Evolutionary conservation across 2,113 vertebrate species (phyloP).

Genomic region (Scopus umbretta): DNA sequence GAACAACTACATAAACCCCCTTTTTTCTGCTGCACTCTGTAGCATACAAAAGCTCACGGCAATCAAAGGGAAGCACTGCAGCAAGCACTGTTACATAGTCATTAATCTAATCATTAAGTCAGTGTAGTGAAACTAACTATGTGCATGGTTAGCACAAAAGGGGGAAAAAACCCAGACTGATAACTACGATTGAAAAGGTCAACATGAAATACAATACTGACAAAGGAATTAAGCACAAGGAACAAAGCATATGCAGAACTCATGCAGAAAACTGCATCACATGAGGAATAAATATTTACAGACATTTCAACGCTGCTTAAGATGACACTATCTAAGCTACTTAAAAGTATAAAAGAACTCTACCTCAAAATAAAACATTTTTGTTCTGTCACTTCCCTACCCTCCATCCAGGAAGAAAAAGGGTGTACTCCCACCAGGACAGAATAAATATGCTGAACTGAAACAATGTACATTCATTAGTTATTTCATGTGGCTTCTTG

Average conservation of each 20-base stretch:
- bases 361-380: background rate
- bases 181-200: slow-evolving; percentile 26
- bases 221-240: background rate
- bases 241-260: background rate
- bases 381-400: background rate
- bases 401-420: background rate
- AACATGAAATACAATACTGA: slow-evolving; percentile 24
- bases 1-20: background rate
- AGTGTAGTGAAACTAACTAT: slow-evolving; percentile 50
- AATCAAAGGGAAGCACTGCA: slow-evolving; percentile 61
- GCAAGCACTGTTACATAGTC: slow-evolving; percentile 52
- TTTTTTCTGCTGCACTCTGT: slow-evolving; percentile 8
- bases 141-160: slow-evolving; percentile 45
- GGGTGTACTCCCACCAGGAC: background rate
- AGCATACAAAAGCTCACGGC: slow-evolving; percentile 64
- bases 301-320: background rate
- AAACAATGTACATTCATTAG: background rate
- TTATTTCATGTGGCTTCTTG: background rate
- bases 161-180: background rate
- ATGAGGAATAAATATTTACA: background rate
- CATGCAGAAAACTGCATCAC: background rate
- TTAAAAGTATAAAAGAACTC: background rate
- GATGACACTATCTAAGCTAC: background rate
- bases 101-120: slow-evolving; percentile 74
- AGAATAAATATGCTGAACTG: background rate